Percentiles rank a stretch among this genome's conserved stretches.
Conservation (phyloP, 2,888 invertebrate genomes). For the Coenonympha arcania region DNA sequence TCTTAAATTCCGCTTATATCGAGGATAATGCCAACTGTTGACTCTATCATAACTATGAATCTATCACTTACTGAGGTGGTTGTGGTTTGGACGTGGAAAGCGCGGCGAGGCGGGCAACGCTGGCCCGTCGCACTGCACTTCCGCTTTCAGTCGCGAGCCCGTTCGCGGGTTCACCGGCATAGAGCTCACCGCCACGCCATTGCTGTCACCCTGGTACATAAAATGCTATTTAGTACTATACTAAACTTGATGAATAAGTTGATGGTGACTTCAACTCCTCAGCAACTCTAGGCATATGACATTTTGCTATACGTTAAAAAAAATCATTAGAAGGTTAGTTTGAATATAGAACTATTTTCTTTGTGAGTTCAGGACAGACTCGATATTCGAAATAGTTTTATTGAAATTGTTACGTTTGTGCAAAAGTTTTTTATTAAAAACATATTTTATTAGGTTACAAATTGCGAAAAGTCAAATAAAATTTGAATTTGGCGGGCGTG, state of each 20-base stretch:
- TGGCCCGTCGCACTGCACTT: conserved; percentile 62
- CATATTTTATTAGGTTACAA: too few species aligned
- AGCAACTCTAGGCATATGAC: neutral
- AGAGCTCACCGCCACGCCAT: conserved; percentile 38
- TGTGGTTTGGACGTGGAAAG: conserved; percentile 81
- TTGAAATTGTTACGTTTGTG: too few species aligned
- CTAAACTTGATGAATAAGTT: neutral
- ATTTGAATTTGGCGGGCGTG: too few species aligned
- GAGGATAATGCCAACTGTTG: neutral
- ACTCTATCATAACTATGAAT: neutral
- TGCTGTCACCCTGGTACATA: conserved; percentile 31
- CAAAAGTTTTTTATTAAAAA: too few species aligned
- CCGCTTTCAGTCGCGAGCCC: conserved; percentile 76
- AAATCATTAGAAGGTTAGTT: too few species aligned
- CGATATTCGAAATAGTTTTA: too few species aligned
- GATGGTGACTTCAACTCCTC: neutral
- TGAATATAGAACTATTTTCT: too few species aligned
- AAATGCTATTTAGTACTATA: too few species aligned
- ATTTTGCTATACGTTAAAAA: too few species aligned
- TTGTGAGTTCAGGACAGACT: too few species aligned
- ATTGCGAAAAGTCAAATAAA: too few species aligned
- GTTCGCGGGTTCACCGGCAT: conserved; percentile 77
- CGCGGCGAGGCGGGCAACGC: conserved; percentile 77
- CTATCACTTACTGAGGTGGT: conserved; percentile 69
- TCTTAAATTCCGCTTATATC: too few species aligned